A percentile compares a stretch with the other conserved stretches of the same genome.
Conservation (phyloP, 1,140 invertebrate genomes). For the Thrips palmi region DNA sequence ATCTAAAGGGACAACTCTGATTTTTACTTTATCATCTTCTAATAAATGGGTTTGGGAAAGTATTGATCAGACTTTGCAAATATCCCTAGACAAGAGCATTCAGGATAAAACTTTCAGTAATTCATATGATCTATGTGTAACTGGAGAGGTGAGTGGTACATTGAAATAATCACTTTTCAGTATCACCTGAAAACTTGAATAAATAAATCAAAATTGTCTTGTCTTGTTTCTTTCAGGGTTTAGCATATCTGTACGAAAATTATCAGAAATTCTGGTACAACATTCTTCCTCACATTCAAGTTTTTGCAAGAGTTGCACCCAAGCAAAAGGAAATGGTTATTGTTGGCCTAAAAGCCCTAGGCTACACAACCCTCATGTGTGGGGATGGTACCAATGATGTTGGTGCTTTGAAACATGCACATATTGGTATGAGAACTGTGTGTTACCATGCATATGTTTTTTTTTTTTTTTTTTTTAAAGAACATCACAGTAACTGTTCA, state of each 20-base stretch:
- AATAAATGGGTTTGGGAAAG: constrained; percentile 59
- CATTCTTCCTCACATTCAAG: constrained; percentile 67
- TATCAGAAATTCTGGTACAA: constrained; percentile 42
- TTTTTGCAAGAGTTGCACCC: constrained; percentile 87
- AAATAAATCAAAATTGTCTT: too few species aligned
- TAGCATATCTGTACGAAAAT: constrained; percentile 48
- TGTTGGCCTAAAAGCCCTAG: constrained; percentile 68
- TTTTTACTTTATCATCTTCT: constrained; percentile 37
- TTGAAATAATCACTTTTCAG: too few species aligned
- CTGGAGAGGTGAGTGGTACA: constrained; percentile 61
- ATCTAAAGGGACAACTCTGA: constrained; percentile 42
- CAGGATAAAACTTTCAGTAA: constrained; percentile 18
- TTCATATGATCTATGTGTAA: constrained; percentile 78
- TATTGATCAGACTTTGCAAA: constrained; percentile 47
- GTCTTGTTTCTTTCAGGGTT: constrained; percentile 31
- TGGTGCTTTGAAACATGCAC: constrained; percentile 96
- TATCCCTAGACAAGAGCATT: constrained; percentile 30
- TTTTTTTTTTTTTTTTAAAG: background rate
- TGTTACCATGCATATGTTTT: background rate
- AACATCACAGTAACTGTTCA: background rate
- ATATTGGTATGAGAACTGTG: constrained; percentile 47
- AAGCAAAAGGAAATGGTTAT: constrained; percentile 96
- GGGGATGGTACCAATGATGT: constrained; percentile 99
- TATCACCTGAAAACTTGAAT: too few species aligned
- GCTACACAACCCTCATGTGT: constrained; percentile 92